phyloP scores from a whole-genome alignment of 2,888 invertebrate species.

The Pheosia gnoma region DNA sequence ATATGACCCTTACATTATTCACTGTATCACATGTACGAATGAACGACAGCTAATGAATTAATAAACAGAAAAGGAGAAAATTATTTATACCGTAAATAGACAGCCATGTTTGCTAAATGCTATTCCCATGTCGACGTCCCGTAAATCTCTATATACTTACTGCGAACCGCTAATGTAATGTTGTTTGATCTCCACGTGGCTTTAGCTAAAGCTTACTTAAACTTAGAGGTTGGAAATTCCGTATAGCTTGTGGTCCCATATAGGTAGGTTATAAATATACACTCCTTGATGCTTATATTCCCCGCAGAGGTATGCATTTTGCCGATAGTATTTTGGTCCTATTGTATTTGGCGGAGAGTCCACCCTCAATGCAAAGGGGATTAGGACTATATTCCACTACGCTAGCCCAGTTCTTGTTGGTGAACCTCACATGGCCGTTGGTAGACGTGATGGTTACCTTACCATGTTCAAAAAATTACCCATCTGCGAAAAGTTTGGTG shows the following conservation, averaged over 20 bases:
- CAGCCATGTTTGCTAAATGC: constrained; percentile 50
- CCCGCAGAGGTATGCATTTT: neutral
- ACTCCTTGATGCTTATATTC: neutral
- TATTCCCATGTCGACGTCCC: constrained; percentile 57
- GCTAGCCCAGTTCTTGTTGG: neutral
- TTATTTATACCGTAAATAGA: constrained; percentile 19
- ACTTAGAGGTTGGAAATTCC: neutral
- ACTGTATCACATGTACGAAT: too few relatives aligned
- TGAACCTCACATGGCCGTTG: neutral
- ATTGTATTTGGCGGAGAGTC: neutral
- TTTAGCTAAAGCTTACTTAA: constrained; percentile 46
- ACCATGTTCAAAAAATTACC: neutral
- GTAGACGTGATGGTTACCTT: neutral
- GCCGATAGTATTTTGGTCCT: neutral
- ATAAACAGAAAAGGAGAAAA: constrained; percentile 42
- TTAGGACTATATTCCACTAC: neutral
- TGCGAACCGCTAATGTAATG: constrained; percentile 50
- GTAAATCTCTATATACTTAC: constrained; percentile 60
- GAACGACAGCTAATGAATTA: too few relatives aligned
- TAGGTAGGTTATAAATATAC: too few relatives aligned
- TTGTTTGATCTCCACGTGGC: constrained; percentile 54
- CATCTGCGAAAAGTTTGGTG: too few relatives aligned
- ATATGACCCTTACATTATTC: too few relatives aligned
- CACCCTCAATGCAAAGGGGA: neutral
- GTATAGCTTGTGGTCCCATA: too few relatives aligned